Conservation (phyloP, 2,888 invertebrate genomes). For the Rhopalosiphum nymphaeae region DNA sequence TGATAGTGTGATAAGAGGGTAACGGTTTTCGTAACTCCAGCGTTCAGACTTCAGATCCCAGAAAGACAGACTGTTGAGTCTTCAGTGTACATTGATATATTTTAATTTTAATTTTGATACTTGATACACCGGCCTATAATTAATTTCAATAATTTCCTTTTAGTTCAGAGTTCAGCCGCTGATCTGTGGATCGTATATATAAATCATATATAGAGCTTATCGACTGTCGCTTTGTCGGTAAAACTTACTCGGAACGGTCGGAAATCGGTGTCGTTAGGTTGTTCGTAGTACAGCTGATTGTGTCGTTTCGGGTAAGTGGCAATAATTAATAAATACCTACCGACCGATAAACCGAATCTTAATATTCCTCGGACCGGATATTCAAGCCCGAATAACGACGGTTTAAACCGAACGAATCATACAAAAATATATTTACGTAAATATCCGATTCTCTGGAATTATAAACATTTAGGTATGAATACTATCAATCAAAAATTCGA, state of each 20-base stretch:
- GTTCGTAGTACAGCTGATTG: background rate
- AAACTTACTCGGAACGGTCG: background rate
- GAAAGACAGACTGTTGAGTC: background rate
- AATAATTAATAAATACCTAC: background rate
- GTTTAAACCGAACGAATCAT: background rate
- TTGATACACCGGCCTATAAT: background rate
- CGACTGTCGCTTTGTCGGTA: background rate
- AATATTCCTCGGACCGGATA: background rate
- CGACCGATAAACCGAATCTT: background rate
- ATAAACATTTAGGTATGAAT: background rate
- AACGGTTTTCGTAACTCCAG: constrained; percentile 2
- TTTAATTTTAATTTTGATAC: too few relatives aligned
- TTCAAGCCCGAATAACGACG: background rate
- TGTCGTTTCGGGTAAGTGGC: background rate
- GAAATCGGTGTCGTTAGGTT: background rate
- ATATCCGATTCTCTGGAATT: background rate
- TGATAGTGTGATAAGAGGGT: background rate
- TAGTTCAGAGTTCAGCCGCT: background rate
- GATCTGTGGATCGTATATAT: background rate
- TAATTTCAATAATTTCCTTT: background rate
- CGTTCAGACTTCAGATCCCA: background rate
- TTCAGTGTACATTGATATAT: background rate
- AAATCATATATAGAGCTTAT: too few relatives aligned
- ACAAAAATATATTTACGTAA: background rate
- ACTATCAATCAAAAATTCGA: background rate